Evolutionary conservation across 2,113 vertebrate species (phyloP).

Genomic region (Martes martes): DNA sequence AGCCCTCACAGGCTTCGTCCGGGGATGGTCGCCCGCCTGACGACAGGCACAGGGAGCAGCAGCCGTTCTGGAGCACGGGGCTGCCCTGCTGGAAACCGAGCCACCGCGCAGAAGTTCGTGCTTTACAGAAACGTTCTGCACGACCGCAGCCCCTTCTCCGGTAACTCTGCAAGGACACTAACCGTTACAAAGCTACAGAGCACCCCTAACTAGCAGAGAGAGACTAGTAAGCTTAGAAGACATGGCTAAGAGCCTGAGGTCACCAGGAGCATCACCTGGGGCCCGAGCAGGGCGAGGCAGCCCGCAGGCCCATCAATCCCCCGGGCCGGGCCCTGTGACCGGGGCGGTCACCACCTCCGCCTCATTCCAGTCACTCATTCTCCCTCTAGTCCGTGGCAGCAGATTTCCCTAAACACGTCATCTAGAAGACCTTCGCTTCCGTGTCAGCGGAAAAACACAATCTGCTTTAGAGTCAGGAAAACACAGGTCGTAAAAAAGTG

Average conservation of each 20-base stretch:
- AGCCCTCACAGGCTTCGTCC: background rate
- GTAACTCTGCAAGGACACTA: background rate
- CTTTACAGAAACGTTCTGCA: background rate
- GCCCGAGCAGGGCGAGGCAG: background rate
- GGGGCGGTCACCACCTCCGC: background rate
- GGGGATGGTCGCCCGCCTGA: fast-evolving
- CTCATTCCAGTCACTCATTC: background rate
- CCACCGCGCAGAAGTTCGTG: background rate
- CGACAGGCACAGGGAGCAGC: background rate
- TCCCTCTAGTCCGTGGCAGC: background rate
- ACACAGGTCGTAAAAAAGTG: background rate
- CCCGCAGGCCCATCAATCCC: no score
- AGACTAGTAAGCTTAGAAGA: background rate
- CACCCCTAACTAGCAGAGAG: background rate
- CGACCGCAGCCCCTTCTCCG: background rate
- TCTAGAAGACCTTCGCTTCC: background rate
- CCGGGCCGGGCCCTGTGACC: background rate
- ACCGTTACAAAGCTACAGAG: background rate
- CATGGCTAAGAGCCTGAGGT: background rate
- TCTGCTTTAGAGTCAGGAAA: background rate
- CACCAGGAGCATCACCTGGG: background rate
- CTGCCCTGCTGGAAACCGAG: background rate
- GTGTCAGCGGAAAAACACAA: background rate
- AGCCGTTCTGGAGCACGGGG: background rate
- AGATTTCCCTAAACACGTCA: background rate